phyloP scores from a whole-genome alignment of 2,888 invertebrate species.

The Ferrisia virgata region DNA sequence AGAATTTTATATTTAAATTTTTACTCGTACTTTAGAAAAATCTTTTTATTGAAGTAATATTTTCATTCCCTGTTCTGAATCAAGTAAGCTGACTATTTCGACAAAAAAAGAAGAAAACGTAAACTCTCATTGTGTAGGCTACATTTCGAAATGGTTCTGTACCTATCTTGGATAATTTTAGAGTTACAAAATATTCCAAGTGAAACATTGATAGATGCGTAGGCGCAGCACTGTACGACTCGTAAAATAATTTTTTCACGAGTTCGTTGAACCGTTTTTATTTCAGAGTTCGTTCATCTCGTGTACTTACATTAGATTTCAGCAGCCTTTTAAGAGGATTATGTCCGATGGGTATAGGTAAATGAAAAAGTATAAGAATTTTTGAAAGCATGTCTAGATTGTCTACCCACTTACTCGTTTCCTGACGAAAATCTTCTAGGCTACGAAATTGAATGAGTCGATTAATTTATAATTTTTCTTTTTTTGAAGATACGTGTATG shows the following conservation, averaged over 20 bases:
- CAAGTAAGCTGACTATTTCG: no score
- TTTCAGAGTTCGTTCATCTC: not conserved
- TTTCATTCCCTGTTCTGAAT: no score
- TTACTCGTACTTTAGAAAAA: no score
- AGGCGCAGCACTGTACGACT: not conserved
- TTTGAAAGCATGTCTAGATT: not conserved
- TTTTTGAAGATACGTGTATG: no score
- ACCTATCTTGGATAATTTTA: not conserved
- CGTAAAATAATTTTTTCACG: not conserved
- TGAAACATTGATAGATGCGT: not conserved
- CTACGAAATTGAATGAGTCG: no score
- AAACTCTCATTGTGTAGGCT: not conserved
- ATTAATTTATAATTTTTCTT: no score
- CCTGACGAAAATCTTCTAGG: no score
- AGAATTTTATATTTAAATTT: no score
- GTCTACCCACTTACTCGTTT: not conserved
- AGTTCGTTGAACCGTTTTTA: slow-evolving; percentile 22
- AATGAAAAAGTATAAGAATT: not conserved
- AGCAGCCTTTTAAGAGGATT: not conserved
- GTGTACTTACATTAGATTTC: not conserved
- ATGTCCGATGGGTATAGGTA: not conserved
- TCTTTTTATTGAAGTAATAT: no score
- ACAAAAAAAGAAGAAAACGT: not conserved
- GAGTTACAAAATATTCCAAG: not conserved
- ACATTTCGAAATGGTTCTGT: not conserved